These are phyloP conservation scores for Athalia rosae DNA, from an alignment of 2,888 invertebrate species.

Conservation along the genomic window DNA sequence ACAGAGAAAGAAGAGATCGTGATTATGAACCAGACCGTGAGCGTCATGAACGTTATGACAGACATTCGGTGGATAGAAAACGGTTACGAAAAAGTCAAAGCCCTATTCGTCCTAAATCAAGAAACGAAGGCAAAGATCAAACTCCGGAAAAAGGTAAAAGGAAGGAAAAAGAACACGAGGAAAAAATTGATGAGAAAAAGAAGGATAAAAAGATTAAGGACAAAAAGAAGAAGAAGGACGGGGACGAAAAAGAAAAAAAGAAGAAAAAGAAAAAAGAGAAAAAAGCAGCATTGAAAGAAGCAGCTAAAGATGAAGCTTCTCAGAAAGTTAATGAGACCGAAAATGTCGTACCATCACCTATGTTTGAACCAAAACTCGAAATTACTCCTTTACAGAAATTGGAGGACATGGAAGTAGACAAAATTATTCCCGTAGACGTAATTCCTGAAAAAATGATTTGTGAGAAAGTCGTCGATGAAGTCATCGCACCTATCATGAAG, in stretches of 20 bases:
- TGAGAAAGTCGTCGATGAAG: constrained; percentile 13
- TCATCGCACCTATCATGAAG: constrained; percentile 46
- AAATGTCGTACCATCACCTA: neutral
- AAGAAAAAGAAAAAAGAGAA: constrained; percentile 72
- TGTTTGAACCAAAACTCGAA: constrained; percentile 10
- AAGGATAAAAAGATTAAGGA: constrained; percentile 74
- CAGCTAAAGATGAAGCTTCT: constrained; percentile 52
- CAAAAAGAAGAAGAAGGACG: constrained; percentile 75
- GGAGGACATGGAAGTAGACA: constrained; percentile 11
- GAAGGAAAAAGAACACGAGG: constrained; percentile 77
- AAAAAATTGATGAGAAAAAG: constrained; percentile 69
- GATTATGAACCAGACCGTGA: constrained; percentile 71
- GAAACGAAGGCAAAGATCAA: constrained; percentile 71
- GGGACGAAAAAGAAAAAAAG: constrained; percentile 74
- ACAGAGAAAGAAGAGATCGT: constrained; percentile 67
- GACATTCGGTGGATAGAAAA: constrained; percentile 64
- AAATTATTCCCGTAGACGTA: neutral
- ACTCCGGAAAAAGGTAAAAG: constrained; percentile 73
- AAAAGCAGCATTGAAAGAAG: constrained; percentile 67
- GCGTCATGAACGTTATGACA: constrained; percentile 72
- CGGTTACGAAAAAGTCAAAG: constrained; percentile 71
- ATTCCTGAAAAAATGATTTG: constrained; percentile 20
- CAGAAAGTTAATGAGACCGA: constrained; percentile 45
- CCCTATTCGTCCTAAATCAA: constrained; percentile 66
- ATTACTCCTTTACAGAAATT: neutral